Conservation (phyloP, 1,140 invertebrate genomes). For the Trachymyrmex cornetzi region DNA sequence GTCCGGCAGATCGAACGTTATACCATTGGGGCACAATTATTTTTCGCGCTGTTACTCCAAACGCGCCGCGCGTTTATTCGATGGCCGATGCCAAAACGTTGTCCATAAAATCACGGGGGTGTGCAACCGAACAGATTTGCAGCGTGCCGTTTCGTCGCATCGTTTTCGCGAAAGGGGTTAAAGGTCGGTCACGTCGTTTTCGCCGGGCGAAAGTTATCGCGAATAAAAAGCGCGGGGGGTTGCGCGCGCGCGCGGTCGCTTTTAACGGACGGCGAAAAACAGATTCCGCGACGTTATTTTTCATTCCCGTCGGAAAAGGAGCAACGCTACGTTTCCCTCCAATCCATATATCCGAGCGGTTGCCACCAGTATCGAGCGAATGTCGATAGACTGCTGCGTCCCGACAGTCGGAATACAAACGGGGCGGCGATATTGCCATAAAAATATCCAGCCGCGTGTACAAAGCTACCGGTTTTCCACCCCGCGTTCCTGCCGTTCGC, state of each 20-base stretch:
- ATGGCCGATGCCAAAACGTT: neutral
- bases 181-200: constrained; percentile 12
- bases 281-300: constrained; percentile 71
- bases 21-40: constrained; percentile 36
- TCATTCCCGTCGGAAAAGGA: constrained; percentile 72
- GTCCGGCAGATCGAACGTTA: constrained; percentile 46
- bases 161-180: constrained; percentile 35
- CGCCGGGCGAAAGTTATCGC: constrained; percentile 60
- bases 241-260: constrained; percentile 33
- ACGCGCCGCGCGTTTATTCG: constrained; percentile 32
- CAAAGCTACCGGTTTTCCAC: constrained; percentile 47
- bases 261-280: constrained; percentile 63
- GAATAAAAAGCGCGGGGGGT: constrained; percentile 51
- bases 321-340: constrained; percentile 70
- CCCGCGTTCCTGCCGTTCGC: neutral
- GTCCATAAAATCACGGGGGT: constrained; percentile 26
- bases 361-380: constrained; percentile 71
- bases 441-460: constrained; percentile 70
- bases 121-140: neutral
- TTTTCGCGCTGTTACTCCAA: constrained; percentile 28
- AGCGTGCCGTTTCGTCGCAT: neutral
- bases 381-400: constrained; percentile 70
- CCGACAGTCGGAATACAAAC: constrained; percentile 71
- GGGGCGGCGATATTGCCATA: constrained; percentile 70
- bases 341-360: constrained; percentile 66